phyloP scores from a whole-genome alignment of 2,797 vertebrate species.

The Tympanoctomys barrerae region DNA sequence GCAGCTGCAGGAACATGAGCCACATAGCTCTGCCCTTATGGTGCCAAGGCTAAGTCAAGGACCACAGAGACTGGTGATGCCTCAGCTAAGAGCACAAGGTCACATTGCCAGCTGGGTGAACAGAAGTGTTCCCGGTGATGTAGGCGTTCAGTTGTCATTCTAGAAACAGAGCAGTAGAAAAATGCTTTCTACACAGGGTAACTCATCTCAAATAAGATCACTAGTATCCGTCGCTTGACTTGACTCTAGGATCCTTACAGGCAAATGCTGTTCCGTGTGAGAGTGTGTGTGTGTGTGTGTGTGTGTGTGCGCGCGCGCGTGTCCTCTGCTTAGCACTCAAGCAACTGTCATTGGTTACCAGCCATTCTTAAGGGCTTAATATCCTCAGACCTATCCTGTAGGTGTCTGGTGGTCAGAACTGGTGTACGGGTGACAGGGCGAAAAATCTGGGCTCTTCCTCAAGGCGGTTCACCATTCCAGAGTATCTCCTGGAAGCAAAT shows the following conservation, averaged over 20 bases:
- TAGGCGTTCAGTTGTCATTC: not conserved
- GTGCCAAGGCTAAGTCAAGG: fast-evolving
- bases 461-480: too few species aligned
- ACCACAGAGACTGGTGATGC: too few species aligned
- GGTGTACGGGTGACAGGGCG: fast-evolving
- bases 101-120: fast-evolving
- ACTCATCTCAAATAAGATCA: not conserved
- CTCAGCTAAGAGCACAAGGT: not conserved
- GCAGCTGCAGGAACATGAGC: fast-evolving
- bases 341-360: fast-evolving
- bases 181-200: too few species aligned
- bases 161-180: not conserved
- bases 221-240: too few species aligned
- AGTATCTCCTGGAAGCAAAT: not conserved
- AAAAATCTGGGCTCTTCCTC: not conserved
- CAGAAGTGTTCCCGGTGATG: not conserved
- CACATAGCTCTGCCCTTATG: not conserved
- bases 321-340: fast-evolving
- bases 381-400: not conserved
- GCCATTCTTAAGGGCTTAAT: not conserved
- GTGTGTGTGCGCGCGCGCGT: not conserved
- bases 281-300: not conserved
- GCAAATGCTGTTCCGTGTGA: not conserved
- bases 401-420: not conserved
- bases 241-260: not conserved